Evolutionary conservation across 2,888 invertebrate species (phyloP).

Genomic region (Nymphalis urticae): DNA sequence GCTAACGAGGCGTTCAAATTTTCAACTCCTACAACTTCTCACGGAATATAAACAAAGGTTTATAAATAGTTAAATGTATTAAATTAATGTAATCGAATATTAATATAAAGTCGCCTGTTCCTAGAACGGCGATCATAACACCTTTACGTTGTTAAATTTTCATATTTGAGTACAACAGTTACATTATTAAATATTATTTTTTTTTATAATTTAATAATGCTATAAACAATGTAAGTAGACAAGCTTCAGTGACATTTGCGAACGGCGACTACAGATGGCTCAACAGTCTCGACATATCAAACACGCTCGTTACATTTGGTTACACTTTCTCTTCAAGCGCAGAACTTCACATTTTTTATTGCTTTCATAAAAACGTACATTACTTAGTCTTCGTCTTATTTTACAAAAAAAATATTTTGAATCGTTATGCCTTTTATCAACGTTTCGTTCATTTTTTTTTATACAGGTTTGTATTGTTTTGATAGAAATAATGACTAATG

Average conservation of each 20-base stretch:
- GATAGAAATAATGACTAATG: background rate
- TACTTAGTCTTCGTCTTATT: background rate
- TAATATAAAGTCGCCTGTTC: background rate
- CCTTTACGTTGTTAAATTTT: no score
- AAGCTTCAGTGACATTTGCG: conserved; percentile 37
- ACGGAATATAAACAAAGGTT: background rate
- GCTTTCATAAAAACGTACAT: conserved; percentile 8
- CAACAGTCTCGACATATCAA: conserved; percentile 39
- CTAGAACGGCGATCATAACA: background rate
- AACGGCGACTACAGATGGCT: conserved; percentile 37
- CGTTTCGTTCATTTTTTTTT: background rate
- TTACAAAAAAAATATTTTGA: background rate
- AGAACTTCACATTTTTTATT: conserved; percentile 38
- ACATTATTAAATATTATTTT: no score
- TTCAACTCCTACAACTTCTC: conserved; percentile 20
- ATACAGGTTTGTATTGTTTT: background rate
- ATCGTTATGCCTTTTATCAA: background rate
- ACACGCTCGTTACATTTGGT: conserved; percentile 48
- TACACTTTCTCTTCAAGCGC: conserved; percentile 58
- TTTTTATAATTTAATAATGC: background rate
- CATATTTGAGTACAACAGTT: no score
- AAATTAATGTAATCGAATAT: background rate
- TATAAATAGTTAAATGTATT: background rate
- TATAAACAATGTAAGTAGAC: background rate
- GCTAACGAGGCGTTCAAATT: conserved; percentile 30